These are phyloP conservation scores for Ailuropoda melanoleuca DNA, from an alignment of 2,113 vertebrate genomes.

Conservation along the genomic window DNA sequence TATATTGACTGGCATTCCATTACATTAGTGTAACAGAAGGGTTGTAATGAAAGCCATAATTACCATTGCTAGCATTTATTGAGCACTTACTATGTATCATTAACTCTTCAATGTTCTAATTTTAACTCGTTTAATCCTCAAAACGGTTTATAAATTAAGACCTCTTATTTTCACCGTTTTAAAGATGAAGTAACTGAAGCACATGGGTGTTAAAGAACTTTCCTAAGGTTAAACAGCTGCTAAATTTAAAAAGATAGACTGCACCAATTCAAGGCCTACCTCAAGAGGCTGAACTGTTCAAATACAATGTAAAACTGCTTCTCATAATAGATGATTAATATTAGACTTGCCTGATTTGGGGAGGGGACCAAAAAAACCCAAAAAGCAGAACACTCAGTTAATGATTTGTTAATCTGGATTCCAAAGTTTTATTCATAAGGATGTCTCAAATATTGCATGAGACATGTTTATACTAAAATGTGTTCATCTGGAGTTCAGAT, in stretches of 20 bases:
- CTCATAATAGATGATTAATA: background rate
- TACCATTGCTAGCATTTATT: background rate
- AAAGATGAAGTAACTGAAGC: background rate
- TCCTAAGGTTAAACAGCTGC: background rate
- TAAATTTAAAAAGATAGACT: background rate
- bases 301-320: conserved; percentile 8
- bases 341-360: background rate
- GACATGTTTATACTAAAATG: background rate
- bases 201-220: background rate
- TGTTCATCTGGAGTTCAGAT: background rate
- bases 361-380: background rate
- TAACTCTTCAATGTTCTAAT: background rate
- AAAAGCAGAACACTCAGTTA: background rate
- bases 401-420: background rate
- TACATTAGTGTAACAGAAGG: background rate
- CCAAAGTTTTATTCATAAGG: background rate
- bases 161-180: background rate
- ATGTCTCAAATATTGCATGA: background rate
- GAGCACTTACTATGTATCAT: background rate
- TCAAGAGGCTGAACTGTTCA: background rate
- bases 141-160: background rate
- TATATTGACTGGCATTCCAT: background rate
- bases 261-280: background rate
- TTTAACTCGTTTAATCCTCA: conserved; percentile 12
- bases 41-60: background rate